A percentile compares a stretch with the other conserved stretches of the same genome.
Evolutionary conservation across 2,113 vertebrate genomes (phyloP).

Genomic region (Neotoma lepida): DNA sequence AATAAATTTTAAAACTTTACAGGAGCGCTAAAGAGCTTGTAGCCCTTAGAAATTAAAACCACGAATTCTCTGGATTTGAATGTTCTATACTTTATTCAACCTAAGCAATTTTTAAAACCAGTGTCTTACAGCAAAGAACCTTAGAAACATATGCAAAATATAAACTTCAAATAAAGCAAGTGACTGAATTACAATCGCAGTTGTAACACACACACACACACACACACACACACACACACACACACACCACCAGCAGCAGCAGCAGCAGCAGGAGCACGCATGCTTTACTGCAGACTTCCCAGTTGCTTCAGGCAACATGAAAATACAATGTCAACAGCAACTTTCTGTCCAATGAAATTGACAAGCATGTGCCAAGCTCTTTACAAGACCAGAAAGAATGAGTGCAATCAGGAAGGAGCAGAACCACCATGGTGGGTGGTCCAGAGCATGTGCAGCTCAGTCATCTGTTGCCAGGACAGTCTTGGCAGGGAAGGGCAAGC

Average conservation of each 20-base stretch:
- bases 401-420: background rate
- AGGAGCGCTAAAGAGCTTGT: background rate
- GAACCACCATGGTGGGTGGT: background rate
- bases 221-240: background rate
- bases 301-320: slow-evolving; percentile 34
- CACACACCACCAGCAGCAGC: too few species aligned
- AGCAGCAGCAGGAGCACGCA: background rate
- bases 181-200: background rate
- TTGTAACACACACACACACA: background rate
- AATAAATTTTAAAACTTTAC: background rate
- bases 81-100: background rate
- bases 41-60: background rate
- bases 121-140: background rate
- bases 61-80: background rate
- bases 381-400: slow-evolving; percentile 20
- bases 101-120: background rate
- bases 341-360: background rate
- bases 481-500: background rate
- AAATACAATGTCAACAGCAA: background rate
- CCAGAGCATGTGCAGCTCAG: background rate
- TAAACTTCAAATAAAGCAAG: slow-evolving; percentile 22
- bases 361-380: background rate
- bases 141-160: background rate
- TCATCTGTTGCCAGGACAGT: background rate
- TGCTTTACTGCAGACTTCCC: background rate